Evolutionary conservation across 2,113 vertebrate species (phyloP).

Genomic region (Calonectris borealis): DNA sequence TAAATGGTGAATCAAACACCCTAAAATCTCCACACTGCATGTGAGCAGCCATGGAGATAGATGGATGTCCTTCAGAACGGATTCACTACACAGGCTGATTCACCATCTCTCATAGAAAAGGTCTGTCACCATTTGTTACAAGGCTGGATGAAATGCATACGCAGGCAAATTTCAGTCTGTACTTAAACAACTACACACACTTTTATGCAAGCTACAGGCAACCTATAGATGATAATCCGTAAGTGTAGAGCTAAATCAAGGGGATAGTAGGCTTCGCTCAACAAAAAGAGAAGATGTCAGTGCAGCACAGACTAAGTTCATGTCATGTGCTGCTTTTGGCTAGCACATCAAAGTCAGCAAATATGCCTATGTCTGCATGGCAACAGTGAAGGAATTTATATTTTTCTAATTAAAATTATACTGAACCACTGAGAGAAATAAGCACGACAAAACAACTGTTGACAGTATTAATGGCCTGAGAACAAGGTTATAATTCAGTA

Average conservation of each 20-base stretch:
- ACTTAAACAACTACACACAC: neutral
- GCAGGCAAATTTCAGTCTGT: neutral
- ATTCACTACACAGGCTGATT: neutral
- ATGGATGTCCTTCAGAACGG: neutral
- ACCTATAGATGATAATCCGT: neutral
- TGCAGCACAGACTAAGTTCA: neutral
- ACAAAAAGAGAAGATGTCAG: neutral
- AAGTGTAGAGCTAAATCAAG: neutral
- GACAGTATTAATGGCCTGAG: neutral
- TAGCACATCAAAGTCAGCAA: conserved; percentile 1
- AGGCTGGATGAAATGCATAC: neutral
- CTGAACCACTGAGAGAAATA: neutral
- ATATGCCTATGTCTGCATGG: neutral
- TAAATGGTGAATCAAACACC: neutral
- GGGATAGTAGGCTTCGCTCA: neutral
- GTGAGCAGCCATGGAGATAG: neutral
- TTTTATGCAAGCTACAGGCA: neutral
- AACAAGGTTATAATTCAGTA: neutral
- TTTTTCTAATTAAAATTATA: conserved; percentile 9
- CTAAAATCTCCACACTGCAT: neutral
- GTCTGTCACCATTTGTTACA: neutral
- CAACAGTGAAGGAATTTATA: neutral
- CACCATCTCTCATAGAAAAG: neutral
- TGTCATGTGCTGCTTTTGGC: neutral
- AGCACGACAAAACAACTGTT: neutral